Percentiles rank a stretch among this genome's conserved stretches.
phyloP scores from a whole-genome alignment of 2,113 vertebrate species.

The Illadopsis cleaveri region DNA sequence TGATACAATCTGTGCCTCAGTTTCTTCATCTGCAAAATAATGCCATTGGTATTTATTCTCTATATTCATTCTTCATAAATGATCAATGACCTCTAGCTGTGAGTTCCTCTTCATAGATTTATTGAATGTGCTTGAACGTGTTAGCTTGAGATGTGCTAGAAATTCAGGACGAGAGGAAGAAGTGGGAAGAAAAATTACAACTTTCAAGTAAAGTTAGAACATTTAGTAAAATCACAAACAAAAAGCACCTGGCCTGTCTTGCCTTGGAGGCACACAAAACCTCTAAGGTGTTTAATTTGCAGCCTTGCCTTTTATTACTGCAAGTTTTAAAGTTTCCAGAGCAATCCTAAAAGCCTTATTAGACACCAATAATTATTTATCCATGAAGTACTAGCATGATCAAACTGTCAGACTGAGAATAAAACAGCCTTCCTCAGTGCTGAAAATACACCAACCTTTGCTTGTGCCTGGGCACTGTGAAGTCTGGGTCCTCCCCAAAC shows the following conservation, averaged over 20 bases:
- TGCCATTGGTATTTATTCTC: background rate
- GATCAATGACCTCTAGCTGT: background rate
- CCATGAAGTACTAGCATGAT: background rate
- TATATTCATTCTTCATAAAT: background rate
- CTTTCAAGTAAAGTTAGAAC: background rate
- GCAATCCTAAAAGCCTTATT: background rate
- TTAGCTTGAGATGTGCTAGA: background rate
- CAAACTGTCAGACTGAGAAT: background rate
- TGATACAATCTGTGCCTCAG: background rate
- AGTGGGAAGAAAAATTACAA: background rate
- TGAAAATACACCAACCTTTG: background rate
- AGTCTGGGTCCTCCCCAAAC: background rate
- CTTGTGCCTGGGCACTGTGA: background rate
- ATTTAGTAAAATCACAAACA: background rate
- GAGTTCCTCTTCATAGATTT: background rate
- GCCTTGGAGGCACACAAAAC: background rate
- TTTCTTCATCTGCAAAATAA: background rate
- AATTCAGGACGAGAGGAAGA: background rate
- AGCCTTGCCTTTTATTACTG: background rate
- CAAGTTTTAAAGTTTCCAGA: background rate
- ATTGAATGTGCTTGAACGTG: background rate
- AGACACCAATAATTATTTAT: constrained; percentile 14
- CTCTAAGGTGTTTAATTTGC: background rate
- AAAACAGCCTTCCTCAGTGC: background rate
- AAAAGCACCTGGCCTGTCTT: background rate